phyloP scores from a whole-genome alignment of 2,113 vertebrate species.

The Chloropsis hardwickii region DNA sequence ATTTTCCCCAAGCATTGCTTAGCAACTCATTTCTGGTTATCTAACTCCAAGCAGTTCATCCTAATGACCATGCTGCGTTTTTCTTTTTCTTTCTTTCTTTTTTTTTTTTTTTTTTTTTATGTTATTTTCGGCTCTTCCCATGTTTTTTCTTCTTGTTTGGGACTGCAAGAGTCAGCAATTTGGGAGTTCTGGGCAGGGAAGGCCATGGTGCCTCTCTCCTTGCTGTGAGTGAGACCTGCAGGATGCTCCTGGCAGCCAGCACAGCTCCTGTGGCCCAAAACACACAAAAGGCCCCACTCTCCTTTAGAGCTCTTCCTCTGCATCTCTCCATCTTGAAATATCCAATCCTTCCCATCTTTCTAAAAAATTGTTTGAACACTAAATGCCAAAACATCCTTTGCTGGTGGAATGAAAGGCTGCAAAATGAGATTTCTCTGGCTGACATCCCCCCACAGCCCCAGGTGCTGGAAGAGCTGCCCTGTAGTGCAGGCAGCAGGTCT shows the following conservation, averaged over 20 bases:
- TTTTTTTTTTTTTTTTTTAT: no score
- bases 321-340: neutral
- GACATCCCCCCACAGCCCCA: rapidly evolving
- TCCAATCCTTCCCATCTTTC: neutral
- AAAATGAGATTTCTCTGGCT: neutral
- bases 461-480: neutral
- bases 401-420: neutral
- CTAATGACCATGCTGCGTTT: neutral
- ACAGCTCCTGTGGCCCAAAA: neutral
- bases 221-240: neutral
- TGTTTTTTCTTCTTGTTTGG: neutral
- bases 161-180: neutral
- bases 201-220: neutral
- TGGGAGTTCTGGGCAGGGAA: neutral
- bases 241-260: neutral
- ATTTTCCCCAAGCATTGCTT: neutral
- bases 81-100: neutral
- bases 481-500: neutral
- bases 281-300: neutral
- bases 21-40: conserved; percentile 3
- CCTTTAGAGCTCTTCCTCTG: neutral
- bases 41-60: neutral
- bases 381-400: neutral
- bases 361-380: neutral
- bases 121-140: neutral